Percentiles rank a stretch among this genome's conserved stretches.
phyloP scores from a whole-genome alignment of 2,888 invertebrate genomes.

The Oxyteleia sp. region DNA sequence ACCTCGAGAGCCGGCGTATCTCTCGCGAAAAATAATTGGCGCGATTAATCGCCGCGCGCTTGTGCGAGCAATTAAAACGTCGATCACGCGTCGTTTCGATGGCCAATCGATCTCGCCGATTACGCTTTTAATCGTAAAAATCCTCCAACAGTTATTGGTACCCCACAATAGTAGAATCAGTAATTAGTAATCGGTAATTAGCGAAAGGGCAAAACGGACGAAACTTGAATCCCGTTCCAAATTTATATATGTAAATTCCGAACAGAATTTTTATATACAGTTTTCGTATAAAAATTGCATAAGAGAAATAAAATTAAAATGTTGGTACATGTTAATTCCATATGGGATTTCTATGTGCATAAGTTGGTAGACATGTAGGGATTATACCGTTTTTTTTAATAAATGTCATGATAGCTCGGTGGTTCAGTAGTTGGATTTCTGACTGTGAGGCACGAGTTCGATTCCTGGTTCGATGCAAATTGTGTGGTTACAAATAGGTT shows the following conservation, averaged over 20 bases:
- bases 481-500: no score
- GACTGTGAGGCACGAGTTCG: no score
- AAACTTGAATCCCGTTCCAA: no score
- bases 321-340: no score
- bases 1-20: constrained; percentile 19
- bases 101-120: constrained; percentile 23
- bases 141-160: constrained; percentile 19
- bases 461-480: no score
- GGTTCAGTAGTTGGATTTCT: no score
- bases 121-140: constrained; percentile 20
- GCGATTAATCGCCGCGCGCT: constrained; percentile 48
- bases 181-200: background rate
- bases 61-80: constrained; percentile 62
- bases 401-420: no score
- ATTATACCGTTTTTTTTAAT: no score
- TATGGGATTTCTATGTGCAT: no score
- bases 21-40: constrained; percentile 59
- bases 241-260: no score
- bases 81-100: constrained; percentile 54
- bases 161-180: background rate
- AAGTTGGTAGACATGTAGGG: no score
- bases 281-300: constrained; percentile 58
- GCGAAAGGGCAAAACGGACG: background rate
- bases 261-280: constrained; percentile 26
- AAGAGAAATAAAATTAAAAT: no score